Evolutionary conservation across 2,888 invertebrate species (phyloP), one percentile per base, ranked within the genome.

Genomic region (Drosophila kanekoi): DNA sequence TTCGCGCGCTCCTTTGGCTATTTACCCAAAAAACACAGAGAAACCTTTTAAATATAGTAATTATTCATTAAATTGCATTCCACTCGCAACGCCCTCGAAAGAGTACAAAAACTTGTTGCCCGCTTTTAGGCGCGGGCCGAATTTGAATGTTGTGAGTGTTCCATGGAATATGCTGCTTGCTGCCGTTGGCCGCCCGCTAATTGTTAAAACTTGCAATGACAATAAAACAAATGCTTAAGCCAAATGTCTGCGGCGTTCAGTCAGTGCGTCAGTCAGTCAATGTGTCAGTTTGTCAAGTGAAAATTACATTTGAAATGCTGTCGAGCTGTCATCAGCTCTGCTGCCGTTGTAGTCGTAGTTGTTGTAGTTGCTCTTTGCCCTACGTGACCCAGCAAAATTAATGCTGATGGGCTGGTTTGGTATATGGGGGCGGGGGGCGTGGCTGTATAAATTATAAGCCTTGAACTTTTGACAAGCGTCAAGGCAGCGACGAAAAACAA

Each of bases 301-400:
- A 74, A 87, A 84, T 77, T 79, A 71, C 71, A 69, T 71, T 85
- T 78, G 53, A 72, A 85, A 78, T 79, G 76, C 71, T 73, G 71
- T 76, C 73, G 72, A 64, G 61, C 79, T 77, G 76, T 81, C 71
- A 72, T 74, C 76, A 65, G 62, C 57, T 53, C 47, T 49, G 60
- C 45, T 53, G 52, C 54, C 57, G 63, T 47, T 59, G 20, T 58
- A 61, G 59, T 51, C 63, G 48, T 41, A 56, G 51, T 43, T 35
- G 61, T 28, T 40, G 28, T 53, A 38, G 40, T 23, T 48, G 54
- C 45, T 68, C 45, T 51, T 58, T 70, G 77, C 60, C 54, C 76
- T 87, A 85, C 84, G 86, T 85, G 84, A 87, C 88, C 76, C 59
- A 40, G 66, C 85, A 61, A 70, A 80, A 81, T 80, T 66, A 74